Base-by-base conservation (phyloP, 2,113 vertebrate species). In the Connochaetes taurinus region DNA sequence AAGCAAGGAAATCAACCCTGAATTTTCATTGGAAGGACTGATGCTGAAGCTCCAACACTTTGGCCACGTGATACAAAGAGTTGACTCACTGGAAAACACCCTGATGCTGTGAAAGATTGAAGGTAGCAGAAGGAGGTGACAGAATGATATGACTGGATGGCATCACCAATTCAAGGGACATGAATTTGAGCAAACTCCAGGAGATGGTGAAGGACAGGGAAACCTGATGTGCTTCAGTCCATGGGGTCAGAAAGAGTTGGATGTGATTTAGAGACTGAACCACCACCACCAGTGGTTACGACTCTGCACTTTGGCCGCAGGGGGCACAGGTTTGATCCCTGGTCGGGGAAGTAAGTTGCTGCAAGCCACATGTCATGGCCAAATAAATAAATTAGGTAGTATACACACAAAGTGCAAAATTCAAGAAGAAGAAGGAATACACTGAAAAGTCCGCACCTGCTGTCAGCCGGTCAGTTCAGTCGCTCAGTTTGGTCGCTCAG, bases 301-400 rank as follows among this genome's bases (percentile, higher is more conserved):
- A 81, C 45, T 33, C 45, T 2, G 2, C 16, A 17, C 78, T 33
- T 81, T 31, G 0, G 0, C 45, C 3, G 0, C 45, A 81, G 45
- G 5, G 45, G 16, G 29, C 29, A 81, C 16, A 17, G 29, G 78
- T 50, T 21, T 47, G 45, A 50, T 81, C 45, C 29, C 45, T 81
- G 78, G 78, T 78, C 5, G 2, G 29, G 29, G 29, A 50, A 50
- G 29, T 12, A 81, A 50, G 29, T 33, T 33, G 29, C 29, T 31
- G 9, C 16, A 81, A 50, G 45, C 29, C 45, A 81, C 45, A 5
- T 19, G 45, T 45, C 9, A 33, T 81, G 45, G 78, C 45, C 78
- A 80, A 33, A 50, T 33, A 31, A 47, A 80, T 47, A 81, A 85
- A 76, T 33, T n/a, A n/a, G 36, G 57, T 21, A 14, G 8, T 55